A percentile compares a stretch with the other conserved stretches of the same genome.
phyloP scores from a whole-genome alignment of 2,113 vertebrate species.

The Sinocyclocheilus maitianheensis region DNA sequence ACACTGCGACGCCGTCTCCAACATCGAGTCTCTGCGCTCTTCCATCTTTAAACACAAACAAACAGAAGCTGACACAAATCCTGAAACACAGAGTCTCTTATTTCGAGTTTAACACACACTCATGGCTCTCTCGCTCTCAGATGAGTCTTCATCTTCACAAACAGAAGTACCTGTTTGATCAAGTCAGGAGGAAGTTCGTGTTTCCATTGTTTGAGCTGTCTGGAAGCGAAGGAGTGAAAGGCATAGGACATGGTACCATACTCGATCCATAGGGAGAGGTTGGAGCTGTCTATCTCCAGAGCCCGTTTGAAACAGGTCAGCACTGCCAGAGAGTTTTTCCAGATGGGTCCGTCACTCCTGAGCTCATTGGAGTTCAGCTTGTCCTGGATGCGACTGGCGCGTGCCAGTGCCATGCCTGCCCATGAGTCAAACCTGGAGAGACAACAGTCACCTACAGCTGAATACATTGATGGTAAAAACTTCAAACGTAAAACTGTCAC shows the following conservation, averaged over 20 bases:
- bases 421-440: slow-evolving; percentile 92
- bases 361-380: slow-evolving; percentile 97
- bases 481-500: neutral
- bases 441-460: too few species aligned
- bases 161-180: slow-evolving; percentile 81
- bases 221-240: slow-evolving; percentile 91
- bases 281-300: slow-evolving; percentile 91
- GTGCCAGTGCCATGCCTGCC: slow-evolving; percentile 97
- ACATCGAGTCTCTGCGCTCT: slow-evolving; percentile 88
- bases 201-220: slow-evolving; percentile 94
- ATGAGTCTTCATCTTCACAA: neutral
- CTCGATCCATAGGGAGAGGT: slow-evolving; percentile 96
- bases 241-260: slow-evolving; percentile 92
- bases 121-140: neutral
- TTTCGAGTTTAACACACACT: neutral
- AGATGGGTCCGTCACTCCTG: slow-evolving; percentile 94
- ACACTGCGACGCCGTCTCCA: slow-evolving; percentile 88
- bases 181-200: slow-evolving; percentile 85
- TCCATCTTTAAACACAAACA: slow-evolving; percentile 81
- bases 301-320: slow-evolving; percentile 92
- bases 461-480: neutral
- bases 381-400: slow-evolving; percentile 96
- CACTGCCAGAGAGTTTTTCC: slow-evolving; percentile 91
- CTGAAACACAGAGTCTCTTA: neutral
- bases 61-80: neutral